Conservation (phyloP, 2,888 invertebrate genomes). For the Drosophila prostipennis region DNA sequence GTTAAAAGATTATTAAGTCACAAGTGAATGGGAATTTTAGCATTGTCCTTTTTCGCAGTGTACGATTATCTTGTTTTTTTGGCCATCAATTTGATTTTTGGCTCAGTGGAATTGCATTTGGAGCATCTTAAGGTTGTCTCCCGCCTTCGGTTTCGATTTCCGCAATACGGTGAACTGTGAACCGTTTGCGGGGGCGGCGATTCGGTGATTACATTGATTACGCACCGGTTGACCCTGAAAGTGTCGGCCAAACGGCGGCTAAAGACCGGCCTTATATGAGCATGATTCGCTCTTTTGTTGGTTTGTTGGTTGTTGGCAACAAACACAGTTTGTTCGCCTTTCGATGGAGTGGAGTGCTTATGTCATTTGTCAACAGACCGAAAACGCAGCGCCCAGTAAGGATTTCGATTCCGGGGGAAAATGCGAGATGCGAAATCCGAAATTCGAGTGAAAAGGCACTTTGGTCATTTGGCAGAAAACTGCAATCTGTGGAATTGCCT, state of each 20-base stretch:
- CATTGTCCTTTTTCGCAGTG: not conserved
- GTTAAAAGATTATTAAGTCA: too few relatives aligned
- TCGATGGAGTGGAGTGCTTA: conserved; percentile 52
- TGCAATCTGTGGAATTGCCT: conserved; percentile 34
- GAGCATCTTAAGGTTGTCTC: conserved; percentile 25
- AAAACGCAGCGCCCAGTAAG: conserved; percentile 1
- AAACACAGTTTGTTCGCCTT: conserved; percentile 26
- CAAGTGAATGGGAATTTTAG: not conserved
- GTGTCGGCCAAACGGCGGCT: conserved; percentile 30
- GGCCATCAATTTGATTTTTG: conserved; percentile 32
- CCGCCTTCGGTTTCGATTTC: conserved; percentile 37
- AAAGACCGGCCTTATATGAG: conserved; percentile 64
- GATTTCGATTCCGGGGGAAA: not conserved
- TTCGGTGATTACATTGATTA: conserved; percentile 35
- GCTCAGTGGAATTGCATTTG: conserved; percentile 40
- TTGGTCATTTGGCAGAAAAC: conserved; percentile 29
- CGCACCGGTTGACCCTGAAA: conserved; percentile 69
- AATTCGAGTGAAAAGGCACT: conserved; percentile 5
- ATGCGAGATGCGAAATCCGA: not conserved
- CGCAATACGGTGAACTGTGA: conserved; percentile 28
- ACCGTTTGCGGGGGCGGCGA: conserved; percentile 31
- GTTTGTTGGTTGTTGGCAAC: too few relatives aligned
- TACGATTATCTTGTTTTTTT: conserved; percentile 25
- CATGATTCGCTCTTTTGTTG: conserved; percentile 57
- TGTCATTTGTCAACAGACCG: conserved; percentile 63